Percentiles rank a stretch among this genome's conserved stretches.
Conservation (phyloP, 2,888 invertebrate genomes). For the Koerneria pararmatus region DNA sequence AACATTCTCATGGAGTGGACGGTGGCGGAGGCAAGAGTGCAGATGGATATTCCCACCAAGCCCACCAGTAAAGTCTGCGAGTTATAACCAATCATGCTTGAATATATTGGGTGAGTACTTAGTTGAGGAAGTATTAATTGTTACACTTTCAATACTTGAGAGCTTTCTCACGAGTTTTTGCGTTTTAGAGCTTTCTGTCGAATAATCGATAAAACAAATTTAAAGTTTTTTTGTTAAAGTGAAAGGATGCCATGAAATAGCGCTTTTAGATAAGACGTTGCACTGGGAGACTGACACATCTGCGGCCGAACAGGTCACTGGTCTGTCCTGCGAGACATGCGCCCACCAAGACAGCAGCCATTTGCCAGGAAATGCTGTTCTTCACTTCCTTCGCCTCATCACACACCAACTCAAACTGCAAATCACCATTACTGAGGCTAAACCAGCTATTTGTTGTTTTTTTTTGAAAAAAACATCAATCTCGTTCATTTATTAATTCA, state of each 20-base stretch:
- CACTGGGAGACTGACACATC: slow-evolving; percentile 26
- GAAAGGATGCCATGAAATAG: too few relatives aligned
- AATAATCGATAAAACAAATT: too few relatives aligned
- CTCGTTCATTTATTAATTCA: background rate
- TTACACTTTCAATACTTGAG: slow-evolving; percentile 5
- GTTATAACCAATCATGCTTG: background rate
- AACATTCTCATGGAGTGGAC: slow-evolving; percentile 21
- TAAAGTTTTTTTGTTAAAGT: too few relatives aligned
- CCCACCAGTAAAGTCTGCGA: slow-evolving; percentile 24
- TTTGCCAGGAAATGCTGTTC: slow-evolving; percentile 46
- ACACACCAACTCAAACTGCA: slow-evolving; percentile 41
- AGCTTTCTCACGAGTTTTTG: too few relatives aligned
- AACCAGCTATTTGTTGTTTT: background rate
- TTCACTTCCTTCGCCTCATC: slow-evolving; percentile 34
- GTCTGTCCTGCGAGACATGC: slow-evolving; percentile 51
- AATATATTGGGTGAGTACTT: too few relatives aligned
- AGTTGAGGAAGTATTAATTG: background rate
- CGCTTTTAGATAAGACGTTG: too few relatives aligned
- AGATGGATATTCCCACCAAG: slow-evolving; percentile 18
- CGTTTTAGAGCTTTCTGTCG: too few relatives aligned
- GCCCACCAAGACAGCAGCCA: slow-evolving; percentile 50
- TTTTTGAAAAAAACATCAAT: background rate
- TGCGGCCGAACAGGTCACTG: slow-evolving; percentile 46
- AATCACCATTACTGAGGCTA: slow-evolving; percentile 2
- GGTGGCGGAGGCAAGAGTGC: slow-evolving; percentile 17